Conservation (phyloP, 2,888 invertebrate genomes). For the Tortricodes alternella region DNA sequence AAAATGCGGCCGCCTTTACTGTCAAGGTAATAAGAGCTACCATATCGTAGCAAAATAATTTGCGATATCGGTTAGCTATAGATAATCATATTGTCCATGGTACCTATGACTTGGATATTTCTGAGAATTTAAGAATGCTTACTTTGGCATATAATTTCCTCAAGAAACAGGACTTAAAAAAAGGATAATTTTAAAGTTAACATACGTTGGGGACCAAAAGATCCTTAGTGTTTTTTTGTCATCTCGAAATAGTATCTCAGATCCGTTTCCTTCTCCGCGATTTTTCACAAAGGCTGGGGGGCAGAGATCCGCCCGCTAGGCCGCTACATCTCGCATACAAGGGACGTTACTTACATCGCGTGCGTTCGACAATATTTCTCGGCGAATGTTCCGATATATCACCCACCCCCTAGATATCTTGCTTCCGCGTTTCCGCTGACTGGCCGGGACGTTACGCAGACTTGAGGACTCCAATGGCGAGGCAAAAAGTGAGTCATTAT, state of each 20-base stretch:
- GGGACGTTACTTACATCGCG: conserved; percentile 56
- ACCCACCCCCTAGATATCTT: conserved; percentile 66
- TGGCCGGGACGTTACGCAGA: conserved; percentile 43
- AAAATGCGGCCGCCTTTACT: too few relatives aligned
- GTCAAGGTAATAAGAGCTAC: too few relatives aligned
- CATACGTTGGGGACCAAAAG: background rate
- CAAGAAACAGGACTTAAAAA: too few relatives aligned
- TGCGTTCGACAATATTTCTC: conserved; percentile 66
- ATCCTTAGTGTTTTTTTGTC: background rate
- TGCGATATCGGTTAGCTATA: too few relatives aligned
- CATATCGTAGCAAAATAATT: too few relatives aligned
- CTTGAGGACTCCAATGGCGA: conserved; percentile 27
- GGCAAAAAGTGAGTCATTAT: conserved; percentile 36
- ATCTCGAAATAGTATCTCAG: conserved; percentile 1
- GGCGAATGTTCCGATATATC: conserved; percentile 69
- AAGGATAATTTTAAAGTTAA: background rate
- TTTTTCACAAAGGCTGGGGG: conserved; percentile 38
- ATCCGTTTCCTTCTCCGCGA: conserved; percentile 34
- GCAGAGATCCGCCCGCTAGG: conserved; percentile 34
- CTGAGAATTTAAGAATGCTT: too few relatives aligned
- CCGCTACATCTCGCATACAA: conserved; percentile 44
- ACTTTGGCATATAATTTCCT: too few relatives aligned
- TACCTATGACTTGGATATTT: too few relatives aligned
- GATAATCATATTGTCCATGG: too few relatives aligned
- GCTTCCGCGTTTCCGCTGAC: conserved; percentile 61